Percentiles rank a stretch among this genome's conserved stretches.
phyloP scores from a whole-genome alignment of 2,113 vertebrate genomes.

The Catharus fuscescens region DNA sequence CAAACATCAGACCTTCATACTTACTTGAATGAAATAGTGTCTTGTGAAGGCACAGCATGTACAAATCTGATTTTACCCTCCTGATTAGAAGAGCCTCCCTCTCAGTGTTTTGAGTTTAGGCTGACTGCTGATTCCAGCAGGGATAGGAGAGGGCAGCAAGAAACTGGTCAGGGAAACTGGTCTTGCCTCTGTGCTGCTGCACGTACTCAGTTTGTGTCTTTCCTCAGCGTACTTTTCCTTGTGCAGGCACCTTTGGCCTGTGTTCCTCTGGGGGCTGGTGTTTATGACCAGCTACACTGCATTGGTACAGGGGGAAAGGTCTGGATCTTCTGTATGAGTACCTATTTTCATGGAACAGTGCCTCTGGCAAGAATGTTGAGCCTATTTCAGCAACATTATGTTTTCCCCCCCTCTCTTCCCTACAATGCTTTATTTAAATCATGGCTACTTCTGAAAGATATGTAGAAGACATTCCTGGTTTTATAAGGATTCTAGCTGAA shows the following conservation, averaged over 20 bases:
- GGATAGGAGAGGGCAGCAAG: background rate
- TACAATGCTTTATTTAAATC: background rate
- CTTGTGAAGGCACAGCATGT: background rate
- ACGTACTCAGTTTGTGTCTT: background rate
- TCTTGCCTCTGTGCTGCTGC: background rate
- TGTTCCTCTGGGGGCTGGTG: rapidly evolving
- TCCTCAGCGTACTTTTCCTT: background rate
- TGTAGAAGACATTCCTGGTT: background rate
- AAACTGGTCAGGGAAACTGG: background rate
- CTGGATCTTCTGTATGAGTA: background rate
- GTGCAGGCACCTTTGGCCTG: background rate
- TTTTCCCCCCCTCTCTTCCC: background rate
- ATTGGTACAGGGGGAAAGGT: background rate
- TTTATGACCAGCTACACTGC: background rate
- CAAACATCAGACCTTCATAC: rapidly evolving
- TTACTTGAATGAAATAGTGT: background rate
- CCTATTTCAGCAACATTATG: background rate
- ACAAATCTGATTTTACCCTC: background rate
- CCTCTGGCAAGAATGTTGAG: background rate
- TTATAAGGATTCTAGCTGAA: background rate
- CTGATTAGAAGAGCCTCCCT: background rate
- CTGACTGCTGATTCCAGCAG: background rate
- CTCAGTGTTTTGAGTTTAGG: background rate
- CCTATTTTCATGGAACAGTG: background rate
- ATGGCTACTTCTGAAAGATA: background rate